These are phyloP conservation scores for Athalia circularis DNA, from an alignment of 2,888 invertebrate genomes.

Conservation along the genomic window DNA sequence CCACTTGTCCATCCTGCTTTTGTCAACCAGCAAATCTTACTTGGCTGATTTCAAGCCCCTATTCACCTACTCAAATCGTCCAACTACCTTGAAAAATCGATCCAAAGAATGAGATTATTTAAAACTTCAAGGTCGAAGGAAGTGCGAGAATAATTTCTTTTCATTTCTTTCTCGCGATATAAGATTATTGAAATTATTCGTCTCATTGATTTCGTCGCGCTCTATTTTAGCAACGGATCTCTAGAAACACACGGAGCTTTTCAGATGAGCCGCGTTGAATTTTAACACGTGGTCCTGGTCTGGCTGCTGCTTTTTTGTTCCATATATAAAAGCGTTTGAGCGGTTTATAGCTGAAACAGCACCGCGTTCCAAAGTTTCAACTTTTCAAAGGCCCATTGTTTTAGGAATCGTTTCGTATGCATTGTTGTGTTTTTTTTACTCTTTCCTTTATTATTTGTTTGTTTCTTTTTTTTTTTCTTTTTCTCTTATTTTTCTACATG, in stretches of 20 bases:
- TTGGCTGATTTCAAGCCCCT: slow-evolving; percentile 18
- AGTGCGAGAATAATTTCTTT: not conserved
- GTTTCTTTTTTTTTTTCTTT: not conserved
- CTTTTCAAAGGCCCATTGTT: slow-evolving; percentile 19
- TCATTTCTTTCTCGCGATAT: not conserved
- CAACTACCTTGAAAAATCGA: not conserved
- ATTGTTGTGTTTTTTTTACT: not conserved
- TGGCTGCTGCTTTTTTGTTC: slow-evolving; percentile 18
- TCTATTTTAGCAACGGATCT: not conserved
- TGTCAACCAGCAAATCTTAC: slow-evolving; percentile 28
- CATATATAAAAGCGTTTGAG: slow-evolving; percentile 9
- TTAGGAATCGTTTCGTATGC: slow-evolving; percentile 9
- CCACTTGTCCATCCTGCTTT: slow-evolving; percentile 17
- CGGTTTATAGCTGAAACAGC: slow-evolving; percentile 32
- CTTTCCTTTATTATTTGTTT: not conserved
- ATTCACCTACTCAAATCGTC: slow-evolving; percentile 4
- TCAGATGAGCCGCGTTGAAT: not conserved
- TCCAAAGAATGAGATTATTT: not conserved
- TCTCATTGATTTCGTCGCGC: not conserved
- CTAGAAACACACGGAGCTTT: slow-evolving; percentile 20
- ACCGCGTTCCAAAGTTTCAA: slow-evolving; percentile 11
- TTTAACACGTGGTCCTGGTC: not conserved
- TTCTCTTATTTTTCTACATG: not conserved
- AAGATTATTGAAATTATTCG: slow-evolving; percentile 1
- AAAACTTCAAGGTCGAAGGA: not conserved